Conservation (phyloP, 2,797 vertebrate genomes). For the Denticeps clupeoides region DNA sequence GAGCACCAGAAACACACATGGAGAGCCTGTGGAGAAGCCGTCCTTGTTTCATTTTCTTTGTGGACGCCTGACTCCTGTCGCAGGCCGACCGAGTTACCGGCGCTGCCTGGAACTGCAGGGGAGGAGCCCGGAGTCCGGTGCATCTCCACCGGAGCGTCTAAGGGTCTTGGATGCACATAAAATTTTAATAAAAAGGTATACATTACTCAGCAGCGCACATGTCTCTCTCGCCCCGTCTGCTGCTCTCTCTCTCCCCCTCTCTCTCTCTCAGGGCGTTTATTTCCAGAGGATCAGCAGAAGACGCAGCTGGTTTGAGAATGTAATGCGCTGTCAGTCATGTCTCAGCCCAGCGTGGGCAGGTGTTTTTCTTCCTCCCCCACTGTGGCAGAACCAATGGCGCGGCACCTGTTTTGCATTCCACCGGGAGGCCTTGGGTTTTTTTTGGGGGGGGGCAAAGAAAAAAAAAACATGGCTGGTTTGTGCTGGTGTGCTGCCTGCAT, state of each 20-base stretch:
- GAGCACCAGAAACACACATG: slow-evolving; percentile 41
- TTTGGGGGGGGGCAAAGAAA: too few species aligned
- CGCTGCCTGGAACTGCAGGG: too few species aligned
- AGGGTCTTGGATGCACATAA: slow-evolving; percentile 11
- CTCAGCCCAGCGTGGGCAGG: slow-evolving; percentile 33
- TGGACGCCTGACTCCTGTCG: slow-evolving; percentile 16
- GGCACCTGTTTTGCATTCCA: slow-evolving; percentile 65
- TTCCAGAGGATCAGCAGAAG: slow-evolving; percentile 44
- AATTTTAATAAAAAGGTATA: slow-evolving; percentile 21
- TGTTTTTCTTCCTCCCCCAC: slow-evolving; percentile 42
- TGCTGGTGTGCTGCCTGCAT: too few species aligned
- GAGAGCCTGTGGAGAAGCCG: slow-evolving; percentile 30
- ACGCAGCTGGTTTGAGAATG: slow-evolving; percentile 54
- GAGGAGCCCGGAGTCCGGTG: too few species aligned
- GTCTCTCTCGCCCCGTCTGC: not conserved
- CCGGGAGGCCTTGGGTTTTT: slow-evolving; percentile 31
- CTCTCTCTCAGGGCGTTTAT: slow-evolving; percentile 19
- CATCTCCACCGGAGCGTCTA: too few species aligned
- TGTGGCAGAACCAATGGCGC: slow-evolving; percentile 43
- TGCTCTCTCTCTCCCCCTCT: not conserved
- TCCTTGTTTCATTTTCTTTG: slow-evolving; percentile 31
- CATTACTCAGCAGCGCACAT: too few species aligned
- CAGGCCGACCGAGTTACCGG: too few species aligned
- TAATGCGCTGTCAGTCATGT: slow-evolving; percentile 48
- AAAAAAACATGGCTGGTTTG: too few species aligned